Percentiles rank a stretch among this genome's conserved stretches.
These are phyloP conservation scores for Eucidaris tribuloides DNA, from an alignment of 35 echinoderm and acorn worm genomes.

Conservation along the genomic window DNA sequence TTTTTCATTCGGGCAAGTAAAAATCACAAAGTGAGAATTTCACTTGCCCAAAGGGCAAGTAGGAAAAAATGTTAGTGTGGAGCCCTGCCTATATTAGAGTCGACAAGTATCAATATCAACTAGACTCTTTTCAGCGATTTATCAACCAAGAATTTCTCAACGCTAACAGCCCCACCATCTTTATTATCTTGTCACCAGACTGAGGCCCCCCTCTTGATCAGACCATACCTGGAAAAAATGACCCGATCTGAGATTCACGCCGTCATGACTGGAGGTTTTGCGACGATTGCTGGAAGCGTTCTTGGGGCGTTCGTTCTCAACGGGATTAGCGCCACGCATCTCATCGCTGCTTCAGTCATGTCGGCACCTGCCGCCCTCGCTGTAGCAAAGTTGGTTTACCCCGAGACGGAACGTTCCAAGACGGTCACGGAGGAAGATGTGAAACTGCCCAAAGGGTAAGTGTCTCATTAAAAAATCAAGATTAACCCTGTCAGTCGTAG, in stretches of 20 bases:
- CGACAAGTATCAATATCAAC: too few relatives aligned
- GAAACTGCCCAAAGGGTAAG: conserved; percentile 74
- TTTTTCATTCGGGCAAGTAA: too few relatives aligned
- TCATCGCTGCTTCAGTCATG: conserved; percentile 80
- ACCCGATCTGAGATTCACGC: conserved; percentile 77
- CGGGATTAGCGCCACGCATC: conserved; percentile 74
- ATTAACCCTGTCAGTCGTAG: too few relatives aligned
- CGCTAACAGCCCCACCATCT: too few relatives aligned
- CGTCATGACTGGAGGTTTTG: conserved; percentile 87
- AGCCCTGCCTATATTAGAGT: too few relatives aligned
- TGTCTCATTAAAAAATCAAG: too few relatives aligned
- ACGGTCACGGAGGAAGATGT: conserved; percentile 52
- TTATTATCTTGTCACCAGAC: too few relatives aligned
- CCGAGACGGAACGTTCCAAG: conserved; percentile 61
- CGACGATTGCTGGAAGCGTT: conserved; percentile 77
- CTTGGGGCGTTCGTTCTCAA: conserved; percentile 72
- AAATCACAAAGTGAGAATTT: too few relatives aligned
- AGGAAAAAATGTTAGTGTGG: too few relatives aligned
- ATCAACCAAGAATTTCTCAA: too few relatives aligned
- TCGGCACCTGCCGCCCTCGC: conserved; percentile 83
- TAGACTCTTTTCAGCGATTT: too few relatives aligned
- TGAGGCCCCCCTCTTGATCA: conserved; percentile 72
- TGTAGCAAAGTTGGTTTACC: conserved; percentile 77
- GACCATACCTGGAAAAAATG: conserved; percentile 63
- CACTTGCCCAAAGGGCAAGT: too few relatives aligned